Conservation (phyloP, 1,140 invertebrate genomes). For the Phenacoccus solenopsis region DNA sequence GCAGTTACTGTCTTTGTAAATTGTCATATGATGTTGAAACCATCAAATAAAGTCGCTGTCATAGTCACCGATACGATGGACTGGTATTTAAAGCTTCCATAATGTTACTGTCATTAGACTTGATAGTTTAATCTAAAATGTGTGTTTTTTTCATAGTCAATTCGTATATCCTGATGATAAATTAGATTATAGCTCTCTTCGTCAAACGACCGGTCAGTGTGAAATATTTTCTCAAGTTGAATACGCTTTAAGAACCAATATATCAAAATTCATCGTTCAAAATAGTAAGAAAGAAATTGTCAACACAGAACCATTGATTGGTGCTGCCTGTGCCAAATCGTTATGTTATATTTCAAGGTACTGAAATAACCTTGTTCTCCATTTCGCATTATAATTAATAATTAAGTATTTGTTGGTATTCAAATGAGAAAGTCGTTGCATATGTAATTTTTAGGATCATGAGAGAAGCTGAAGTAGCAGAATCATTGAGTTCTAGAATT, state of each 20-base stretch:
- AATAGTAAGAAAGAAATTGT: conserved; percentile 21
- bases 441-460: conserved; percentile 9
- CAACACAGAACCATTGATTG: conserved; percentile 54
- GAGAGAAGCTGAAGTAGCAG: conserved; percentile 22
- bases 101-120: no score
- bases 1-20: conserved; percentile 77
- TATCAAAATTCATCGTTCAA: conserved; percentile 40
- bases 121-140: no score
- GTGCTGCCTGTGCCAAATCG: conserved; percentile 74
- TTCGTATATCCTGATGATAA: conserved; percentile 8
- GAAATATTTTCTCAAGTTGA: conserved; percentile 79
- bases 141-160: neutral
- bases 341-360: conserved; percentile 65
- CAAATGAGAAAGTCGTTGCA: no score
- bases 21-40: conserved; percentile 79
- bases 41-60: conserved; percentile 72
- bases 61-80: conserved; percentile 73
- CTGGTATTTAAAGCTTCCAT: conserved; percentile 38
- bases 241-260: conserved; percentile 57
- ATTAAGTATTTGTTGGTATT: no score
- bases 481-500: conserved; percentile 62
- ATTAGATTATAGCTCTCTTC: neutral
- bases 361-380: no score
- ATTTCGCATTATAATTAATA: no score
- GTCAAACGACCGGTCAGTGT: conserved; percentile 50